A percentile compares a stretch with the other conserved stretches of the same genome.
phyloP scores from a whole-genome alignment of 2,113 vertebrate species.

The Orthonyx spaldingii region DNA sequence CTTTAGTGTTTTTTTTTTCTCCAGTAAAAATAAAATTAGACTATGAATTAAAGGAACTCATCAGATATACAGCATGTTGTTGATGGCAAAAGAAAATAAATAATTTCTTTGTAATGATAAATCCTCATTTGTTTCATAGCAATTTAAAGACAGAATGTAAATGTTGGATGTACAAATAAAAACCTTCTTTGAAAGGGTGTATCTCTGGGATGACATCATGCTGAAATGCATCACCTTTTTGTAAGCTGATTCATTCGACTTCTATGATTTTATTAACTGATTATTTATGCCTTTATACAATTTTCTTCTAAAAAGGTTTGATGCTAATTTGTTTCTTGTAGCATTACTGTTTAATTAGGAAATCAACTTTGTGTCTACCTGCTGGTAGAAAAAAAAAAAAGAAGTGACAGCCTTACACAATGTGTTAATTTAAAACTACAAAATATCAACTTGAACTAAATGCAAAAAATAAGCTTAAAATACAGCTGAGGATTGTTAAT shows the following conservation, averaged over 20 bases:
- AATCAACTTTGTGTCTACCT: neutral
- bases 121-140: neutral
- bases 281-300: neutral
- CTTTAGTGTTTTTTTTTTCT: neutral
- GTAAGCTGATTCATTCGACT: neutral
- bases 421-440: conserved; percentile 21
- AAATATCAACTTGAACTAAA: neutral
- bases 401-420: neutral
- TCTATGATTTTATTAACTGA: neutral
- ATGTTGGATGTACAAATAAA: neutral
- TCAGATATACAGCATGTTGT: neutral
- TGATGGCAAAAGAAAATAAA: neutral
- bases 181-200: neutral
- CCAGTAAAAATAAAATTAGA: neutral
- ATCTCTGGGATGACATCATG: neutral
- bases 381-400: neutral
- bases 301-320: conserved; percentile 20
- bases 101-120: neutral
- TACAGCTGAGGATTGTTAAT: neutral
- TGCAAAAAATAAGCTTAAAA: neutral
- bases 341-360: conserved; percentile 25
- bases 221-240: neutral
- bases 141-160: neutral
- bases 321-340: conserved; percentile 17
- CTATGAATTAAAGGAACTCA: neutral